Base-by-base conservation (phyloP, 2,888 invertebrate species). In the Embidobia sp. region DNA sequence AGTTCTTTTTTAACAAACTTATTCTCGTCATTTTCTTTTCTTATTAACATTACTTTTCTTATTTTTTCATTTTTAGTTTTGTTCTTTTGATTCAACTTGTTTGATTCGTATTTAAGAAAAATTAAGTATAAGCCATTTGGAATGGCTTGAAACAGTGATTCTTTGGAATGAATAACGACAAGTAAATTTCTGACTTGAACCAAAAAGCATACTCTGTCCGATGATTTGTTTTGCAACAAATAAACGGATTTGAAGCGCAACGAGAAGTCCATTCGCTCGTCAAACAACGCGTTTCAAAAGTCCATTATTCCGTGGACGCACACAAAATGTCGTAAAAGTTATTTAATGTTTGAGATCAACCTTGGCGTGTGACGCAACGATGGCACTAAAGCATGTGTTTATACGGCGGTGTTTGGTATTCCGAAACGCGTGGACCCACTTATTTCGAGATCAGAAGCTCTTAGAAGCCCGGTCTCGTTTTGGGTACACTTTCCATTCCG, bases 381-480 rank as follows among this genome's bases (percentile, higher is more conserved):
- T 46, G 70, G 19, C 64, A 48, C 61, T 72, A 77, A 79, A 66
- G 63, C 77, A 44, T 61, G 61, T 78, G 75, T 73, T 82, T 82
- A 80, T 81, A 86, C 84, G 61, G n/a, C 44, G 53, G 67, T 66
- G 76, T 78, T 89, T 88, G 84, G 88, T 89, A 89, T 89, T 89
- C 89, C 80, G 84, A 81, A 81, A 84, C 81, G 87, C 86, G 84
- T 86, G 83, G 85, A 83, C 84, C 87, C 89, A 88, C 89, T 89
- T 89, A 89, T 89, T 89, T 87, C 85, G 85, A 88, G 89, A 89
- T 89, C 89, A 89, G 84, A 80, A 78, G 63, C 74, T 59, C 77
- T 75, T 64, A 67, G 55, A 57, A 78, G 72, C 59, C 59, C 78
- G 80, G 83, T 82, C 83, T 84, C 81, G 82, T 81, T 75, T 79